Evolutionary conservation across 2,113 vertebrate genomes (phyloP), one percentile per base, ranked within the genome.

Genomic region (Chloropsis cyanopogon): DNA sequence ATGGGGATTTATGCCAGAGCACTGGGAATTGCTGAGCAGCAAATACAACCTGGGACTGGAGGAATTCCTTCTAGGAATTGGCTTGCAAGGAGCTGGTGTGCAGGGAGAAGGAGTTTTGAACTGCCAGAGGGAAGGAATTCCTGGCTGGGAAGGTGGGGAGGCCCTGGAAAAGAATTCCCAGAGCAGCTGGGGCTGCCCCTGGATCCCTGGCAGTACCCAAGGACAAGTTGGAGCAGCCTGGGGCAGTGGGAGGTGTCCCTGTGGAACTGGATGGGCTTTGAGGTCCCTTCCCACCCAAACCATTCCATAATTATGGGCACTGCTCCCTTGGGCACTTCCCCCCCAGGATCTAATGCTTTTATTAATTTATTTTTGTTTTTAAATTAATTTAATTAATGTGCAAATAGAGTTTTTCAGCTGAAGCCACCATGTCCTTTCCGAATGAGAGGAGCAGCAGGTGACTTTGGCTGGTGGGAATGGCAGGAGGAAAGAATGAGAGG

Each of bases 281-380:
- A 25, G 29, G 16, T 25, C 39, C 10, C 28, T 60, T 68, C 24
- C 29, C 25, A 24, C 19, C 52, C 68, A 44, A 52, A 24, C 0
- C 7, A 17, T 65, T 33, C 86, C 76, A 16, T 19, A 14, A 44
- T 16, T 59, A 5, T 1, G 7, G 78, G 8, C 57, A 26, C 19
- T 0, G 4, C 35, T 61, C n/a, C 68, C 0, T 3, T 6, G 49
- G 20, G 12, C 8, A 2, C 42, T 41, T 64, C 65, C 41, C 2
- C 39, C 29, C 50, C 7, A 28, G 18, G 68, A 28, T 21, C n/a
- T 12, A 8, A 14, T 14, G 64, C 33, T 5, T 86, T 78, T 18
- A 42, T 42, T 33, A 8, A 26, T 44, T 46, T 24, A 9, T 41
- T 57, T 66, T 22, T 20, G 11, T 46, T 73, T 83, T 29, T 2